phyloP scores from a whole-genome alignment of 2,113 vertebrate genomes.

The Cynopterus brachyotis region DNA sequence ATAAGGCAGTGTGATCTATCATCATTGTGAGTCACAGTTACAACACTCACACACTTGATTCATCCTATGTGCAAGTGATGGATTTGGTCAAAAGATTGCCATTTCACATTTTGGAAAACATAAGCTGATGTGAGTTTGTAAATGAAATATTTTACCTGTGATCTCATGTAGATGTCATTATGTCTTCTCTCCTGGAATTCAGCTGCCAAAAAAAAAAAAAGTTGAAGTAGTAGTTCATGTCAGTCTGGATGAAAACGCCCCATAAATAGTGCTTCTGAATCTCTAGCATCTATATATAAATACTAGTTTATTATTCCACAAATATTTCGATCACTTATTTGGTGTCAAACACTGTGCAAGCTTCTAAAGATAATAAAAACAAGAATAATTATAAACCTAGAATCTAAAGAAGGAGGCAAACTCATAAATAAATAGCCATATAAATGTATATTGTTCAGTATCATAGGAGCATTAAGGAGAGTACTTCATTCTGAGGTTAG shows the following conservation, averaged over 20 bases:
- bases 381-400: neutral
- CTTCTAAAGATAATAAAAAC: neutral
- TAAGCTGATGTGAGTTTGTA: constrained; percentile 65
- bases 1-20: constrained; percentile 75
- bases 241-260: neutral
- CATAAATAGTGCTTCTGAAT: neutral
- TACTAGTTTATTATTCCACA: neutral
- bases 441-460: neutral
- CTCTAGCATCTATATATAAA: neutral
- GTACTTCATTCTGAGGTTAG: neutral
- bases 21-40: constrained; percentile 69
- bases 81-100: constrained; percentile 68
- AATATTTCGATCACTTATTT: neutral
- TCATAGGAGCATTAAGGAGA: neutral
- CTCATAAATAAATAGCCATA: neutral
- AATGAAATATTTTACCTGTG: constrained; percentile 67
- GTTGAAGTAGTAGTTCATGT: constrained; percentile 25
- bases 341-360: neutral
- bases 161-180: constrained; percentile 57
- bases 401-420: neutral
- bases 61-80: constrained; percentile 66
- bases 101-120: constrained; percentile 67
- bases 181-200: constrained; percentile 34
- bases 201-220: neutral
- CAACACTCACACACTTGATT: constrained; percentile 66